Evolutionary conservation across 37 sponge, comb jelly and placozoan species (phyloP).

Genomic region (Corticium candelabrum): DNA sequence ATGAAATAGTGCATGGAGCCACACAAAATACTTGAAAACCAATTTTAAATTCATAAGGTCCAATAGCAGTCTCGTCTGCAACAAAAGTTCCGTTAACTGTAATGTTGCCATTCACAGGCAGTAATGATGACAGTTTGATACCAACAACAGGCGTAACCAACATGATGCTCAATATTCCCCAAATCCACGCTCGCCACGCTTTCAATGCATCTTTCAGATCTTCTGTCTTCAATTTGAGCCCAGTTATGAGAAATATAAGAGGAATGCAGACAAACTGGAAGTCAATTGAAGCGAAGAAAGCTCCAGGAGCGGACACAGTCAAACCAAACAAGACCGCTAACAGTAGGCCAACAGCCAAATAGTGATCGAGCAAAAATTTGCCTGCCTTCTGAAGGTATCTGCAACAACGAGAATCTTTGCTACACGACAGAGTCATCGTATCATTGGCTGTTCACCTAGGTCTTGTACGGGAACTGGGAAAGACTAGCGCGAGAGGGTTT

Average conservation of each 20-base stretch:
- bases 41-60: not conserved
- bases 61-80: not conserved
- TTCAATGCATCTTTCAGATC: not conserved
- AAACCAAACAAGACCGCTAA: conserved; percentile 6
- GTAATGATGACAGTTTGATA: not conserved
- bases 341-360: not conserved
- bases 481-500: not conserved
- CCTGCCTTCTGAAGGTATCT: not conserved
- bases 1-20: not conserved
- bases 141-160: not conserved
- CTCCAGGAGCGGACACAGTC: not conserved
- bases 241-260: not conserved
- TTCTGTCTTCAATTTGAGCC: not conserved
- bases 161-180: not conserved
- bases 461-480: no score
- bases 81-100: not conserved
- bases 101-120: not conserved
- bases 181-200: not conserved
- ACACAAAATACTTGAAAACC: not conserved
- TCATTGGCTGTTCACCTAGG: no score
- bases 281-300: not conserved
- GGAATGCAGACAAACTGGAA: not conserved
- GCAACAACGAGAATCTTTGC: not conserved
- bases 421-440: no score
- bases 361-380: not conserved